Percentiles rank a stretch among this genome's conserved stretches.
phyloP scores from a whole-genome alignment of 2,113 vertebrate species.

The Ahaetulla prasina region DNA sequence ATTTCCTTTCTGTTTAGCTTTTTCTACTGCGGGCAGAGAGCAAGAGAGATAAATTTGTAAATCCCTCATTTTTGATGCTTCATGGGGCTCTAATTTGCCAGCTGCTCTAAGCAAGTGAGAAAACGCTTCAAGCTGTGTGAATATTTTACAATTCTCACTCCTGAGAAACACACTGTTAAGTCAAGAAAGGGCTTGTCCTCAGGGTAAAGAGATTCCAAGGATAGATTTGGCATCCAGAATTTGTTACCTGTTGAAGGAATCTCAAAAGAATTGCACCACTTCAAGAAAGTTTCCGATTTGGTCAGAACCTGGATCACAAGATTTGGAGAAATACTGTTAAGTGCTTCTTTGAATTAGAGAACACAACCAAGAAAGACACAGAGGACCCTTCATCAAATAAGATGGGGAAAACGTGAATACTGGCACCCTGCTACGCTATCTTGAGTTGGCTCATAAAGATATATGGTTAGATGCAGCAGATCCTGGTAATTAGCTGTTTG shows the following conservation, averaged over 20 bases:
- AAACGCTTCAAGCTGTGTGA: slow-evolving; percentile 19
- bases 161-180: slow-evolving; percentile 50
- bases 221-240: slow-evolving; percentile 42
- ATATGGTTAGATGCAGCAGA: neutral
- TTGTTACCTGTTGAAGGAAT: slow-evolving; percentile 22
- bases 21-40: neutral
- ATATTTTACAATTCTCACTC: slow-evolving; percentile 42
- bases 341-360: neutral
- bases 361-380: neutral
- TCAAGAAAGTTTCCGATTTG: slow-evolving; percentile 26
- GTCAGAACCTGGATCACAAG: slow-evolving; percentile 2
- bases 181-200: slow-evolving; percentile 49
- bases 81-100: slow-evolving; percentile 21
- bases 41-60: neutral
- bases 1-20: slow-evolving; percentile 10
- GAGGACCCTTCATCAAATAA: neutral
- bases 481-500: neutral
- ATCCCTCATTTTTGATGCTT: slow-evolving; percentile 8
- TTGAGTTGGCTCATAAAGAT: neutral
- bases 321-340: neutral
- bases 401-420: neutral
- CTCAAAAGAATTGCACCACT: neutral
- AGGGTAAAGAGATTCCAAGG: slow-evolving; percentile 42
- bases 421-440: neutral
- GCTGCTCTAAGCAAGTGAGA: slow-evolving; percentile 33